Conservation (phyloP, 2,888 invertebrate genomes). For the Leuctra nigra region DNA sequence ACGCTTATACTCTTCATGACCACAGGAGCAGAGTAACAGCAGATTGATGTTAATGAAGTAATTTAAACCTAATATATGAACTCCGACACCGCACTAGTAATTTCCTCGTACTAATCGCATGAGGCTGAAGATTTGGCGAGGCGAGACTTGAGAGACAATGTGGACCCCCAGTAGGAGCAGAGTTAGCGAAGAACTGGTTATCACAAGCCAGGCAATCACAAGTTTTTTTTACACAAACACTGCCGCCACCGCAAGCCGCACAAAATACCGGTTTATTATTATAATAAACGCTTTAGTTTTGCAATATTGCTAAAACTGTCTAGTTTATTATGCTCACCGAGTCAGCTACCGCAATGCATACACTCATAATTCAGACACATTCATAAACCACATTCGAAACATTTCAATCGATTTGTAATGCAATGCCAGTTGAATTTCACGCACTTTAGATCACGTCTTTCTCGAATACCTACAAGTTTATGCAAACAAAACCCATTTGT, state of each 20-base stretch:
- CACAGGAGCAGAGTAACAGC: too few species aligned
- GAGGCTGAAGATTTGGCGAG: too few species aligned
- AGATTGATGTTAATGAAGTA: slow-evolving; percentile 11
- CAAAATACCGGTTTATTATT: slow-evolving; percentile 11
- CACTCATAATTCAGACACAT: slow-evolving; percentile 9
- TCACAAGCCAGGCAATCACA: background rate
- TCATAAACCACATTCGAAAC: too few species aligned
- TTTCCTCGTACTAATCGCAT: too few species aligned
- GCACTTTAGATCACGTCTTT: too few species aligned
- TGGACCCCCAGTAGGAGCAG: slow-evolving; percentile 8
- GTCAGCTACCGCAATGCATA: slow-evolving; percentile 7
- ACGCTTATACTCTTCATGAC: too few species aligned
- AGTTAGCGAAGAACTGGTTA: slow-evolving; percentile 2
- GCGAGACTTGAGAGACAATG: slow-evolving; percentile 7
- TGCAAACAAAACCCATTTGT: too few species aligned
- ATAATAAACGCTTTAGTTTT: slow-evolving; percentile 14
- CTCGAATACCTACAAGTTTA: too few species aligned
- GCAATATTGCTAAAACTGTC: slow-evolving; percentile 9
- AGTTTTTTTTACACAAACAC: background rate
- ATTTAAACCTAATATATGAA: slow-evolving; percentile 11
- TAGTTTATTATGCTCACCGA: slow-evolving; percentile 11
- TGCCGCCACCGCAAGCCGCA: background rate
- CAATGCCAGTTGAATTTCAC: too few species aligned
- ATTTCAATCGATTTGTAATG: too few species aligned
- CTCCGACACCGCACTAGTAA: too few species aligned